A percentile compares a stretch with the other conserved stretches of the same genome.
phyloP scores from a whole-genome alignment of 2,888 invertebrate species.

The Caenorhabditis drosophilae region DNA sequence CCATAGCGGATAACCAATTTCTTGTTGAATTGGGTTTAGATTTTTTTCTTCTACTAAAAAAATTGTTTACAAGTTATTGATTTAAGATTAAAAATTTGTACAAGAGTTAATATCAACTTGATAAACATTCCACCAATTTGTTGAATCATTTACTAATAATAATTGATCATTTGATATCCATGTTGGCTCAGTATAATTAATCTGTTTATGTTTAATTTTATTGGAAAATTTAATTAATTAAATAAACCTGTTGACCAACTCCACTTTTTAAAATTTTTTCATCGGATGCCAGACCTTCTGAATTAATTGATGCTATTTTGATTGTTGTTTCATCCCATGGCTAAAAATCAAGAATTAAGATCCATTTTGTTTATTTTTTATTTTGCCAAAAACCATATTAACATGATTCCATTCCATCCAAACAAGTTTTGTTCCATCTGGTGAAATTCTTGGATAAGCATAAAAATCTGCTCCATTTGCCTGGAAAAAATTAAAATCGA shows the following conservation, averaged over 20 bases:
- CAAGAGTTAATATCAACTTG: no score
- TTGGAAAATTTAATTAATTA: background rate
- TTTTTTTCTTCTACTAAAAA: slow-evolving; percentile 39
- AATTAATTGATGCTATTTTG: slow-evolving; percentile 62
- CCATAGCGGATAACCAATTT: slow-evolving; percentile 55
- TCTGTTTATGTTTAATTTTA: slow-evolving; percentile 5
- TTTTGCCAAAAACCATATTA: slow-evolving; percentile 70
- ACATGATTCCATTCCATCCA: slow-evolving; percentile 72
- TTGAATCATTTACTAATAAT: slow-evolving; percentile 69
- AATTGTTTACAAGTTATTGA: no score
- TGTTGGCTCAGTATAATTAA: slow-evolving; percentile 69
- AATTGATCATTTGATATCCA: slow-evolving; percentile 69
- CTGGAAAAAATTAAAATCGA: no score
- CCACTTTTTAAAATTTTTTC: slow-evolving; percentile 32
- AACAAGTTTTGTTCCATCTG: slow-evolving; percentile 69
- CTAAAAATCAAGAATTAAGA: slow-evolving; percentile 55
- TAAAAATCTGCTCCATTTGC: slow-evolving; percentile 71
- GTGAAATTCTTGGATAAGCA: slow-evolving; percentile 70
- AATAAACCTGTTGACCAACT: slow-evolving; percentile 25
- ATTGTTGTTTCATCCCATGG: slow-evolving; percentile 72
- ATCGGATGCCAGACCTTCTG: slow-evolving; percentile 58
- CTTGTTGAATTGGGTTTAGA: slow-evolving; percentile 36
- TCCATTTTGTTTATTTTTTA: no score
- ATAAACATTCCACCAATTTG: slow-evolving; percentile 71
- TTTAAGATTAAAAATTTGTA: no score